Evolutionary conservation across 2,888 invertebrate genomes (phyloP).

Genomic region (Nymphalis c-album): DNA sequence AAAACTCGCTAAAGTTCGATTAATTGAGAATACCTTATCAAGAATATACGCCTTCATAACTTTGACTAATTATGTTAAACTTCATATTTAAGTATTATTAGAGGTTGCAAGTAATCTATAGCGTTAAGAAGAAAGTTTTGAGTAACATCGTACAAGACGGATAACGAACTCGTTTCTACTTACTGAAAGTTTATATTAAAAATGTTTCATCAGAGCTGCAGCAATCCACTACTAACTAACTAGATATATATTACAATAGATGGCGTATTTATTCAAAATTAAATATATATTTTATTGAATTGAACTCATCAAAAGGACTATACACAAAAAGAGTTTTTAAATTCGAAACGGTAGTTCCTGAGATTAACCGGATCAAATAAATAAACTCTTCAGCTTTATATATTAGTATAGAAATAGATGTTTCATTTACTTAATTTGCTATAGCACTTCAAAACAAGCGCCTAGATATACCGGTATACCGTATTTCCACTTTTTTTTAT

Average conservation of each 20-base stretch:
- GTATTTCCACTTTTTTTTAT: too few species aligned
- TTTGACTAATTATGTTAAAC: conserved; percentile 32
- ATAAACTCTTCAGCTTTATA: too few species aligned
- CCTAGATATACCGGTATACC: too few species aligned
- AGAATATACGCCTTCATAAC: conserved; percentile 23
- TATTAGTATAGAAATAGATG: too few species aligned
- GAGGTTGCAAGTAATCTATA: conserved; percentile 30
- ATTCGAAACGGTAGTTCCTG: too few species aligned
- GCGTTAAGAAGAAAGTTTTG: conserved; percentile 29
- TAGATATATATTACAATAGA: conserved; percentile 10
- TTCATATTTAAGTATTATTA: conserved; percentile 23
- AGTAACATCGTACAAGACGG: conserved; percentile 35
- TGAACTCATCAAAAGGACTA: too few species aligned
- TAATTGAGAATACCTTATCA: conserved; percentile 49
- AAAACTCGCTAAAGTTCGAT: conserved; percentile 51
- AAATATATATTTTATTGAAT: not conserved
- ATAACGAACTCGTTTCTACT: conserved; percentile 37
- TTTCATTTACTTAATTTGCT: too few species aligned
- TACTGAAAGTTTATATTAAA: conserved; percentile 50
- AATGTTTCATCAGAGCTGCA: conserved; percentile 42
- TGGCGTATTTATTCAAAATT: too few species aligned
- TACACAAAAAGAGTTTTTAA: too few species aligned
- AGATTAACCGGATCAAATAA: too few species aligned
- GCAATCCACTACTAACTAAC: conserved; percentile 13
- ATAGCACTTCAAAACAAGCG: too few species aligned